Conservation (phyloP, 2,888 invertebrate species). For the Crematogaster levior region DNA sequence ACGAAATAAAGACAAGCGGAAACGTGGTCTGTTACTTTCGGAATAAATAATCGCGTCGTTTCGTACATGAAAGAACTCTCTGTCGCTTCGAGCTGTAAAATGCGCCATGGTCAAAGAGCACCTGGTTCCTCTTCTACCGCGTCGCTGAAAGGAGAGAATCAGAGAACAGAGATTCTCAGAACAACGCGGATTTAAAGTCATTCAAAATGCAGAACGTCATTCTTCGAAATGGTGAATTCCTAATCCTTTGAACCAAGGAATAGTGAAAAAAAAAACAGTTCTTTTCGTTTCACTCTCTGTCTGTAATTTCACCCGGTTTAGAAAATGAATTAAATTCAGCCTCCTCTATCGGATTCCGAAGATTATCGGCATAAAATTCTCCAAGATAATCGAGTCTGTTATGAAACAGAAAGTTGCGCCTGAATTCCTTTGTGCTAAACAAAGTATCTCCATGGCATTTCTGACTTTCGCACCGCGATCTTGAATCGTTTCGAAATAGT, state of each 20-base stretch:
- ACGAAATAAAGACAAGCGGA: slow-evolving; percentile 70
- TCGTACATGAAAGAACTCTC: slow-evolving; percentile 45
- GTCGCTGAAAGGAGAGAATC: background rate
- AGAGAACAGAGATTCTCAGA: background rate
- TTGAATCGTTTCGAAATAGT: slow-evolving; percentile 10
- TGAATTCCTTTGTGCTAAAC: background rate
- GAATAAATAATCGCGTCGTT: slow-evolving; percentile 74
- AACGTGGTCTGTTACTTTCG: slow-evolving; percentile 77
- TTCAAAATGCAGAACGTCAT: background rate
- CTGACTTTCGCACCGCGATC: background rate
- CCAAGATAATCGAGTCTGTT: background rate
- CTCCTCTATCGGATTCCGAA: background rate
- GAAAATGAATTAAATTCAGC: background rate
- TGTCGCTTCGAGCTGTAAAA: slow-evolving; percentile 14
- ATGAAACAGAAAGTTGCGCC: slow-evolving; percentile 10
- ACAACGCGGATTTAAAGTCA: background rate
- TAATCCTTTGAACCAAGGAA: no score
- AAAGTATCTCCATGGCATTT: background rate
- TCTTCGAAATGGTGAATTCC: background rate
- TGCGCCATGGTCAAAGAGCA: background rate
- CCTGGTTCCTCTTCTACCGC: slow-evolving; percentile 4
- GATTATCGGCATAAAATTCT: background rate
- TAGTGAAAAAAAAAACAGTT: background rate
- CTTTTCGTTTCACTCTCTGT: background rate
- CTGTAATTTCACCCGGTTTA: background rate